Percentiles rank a stretch among this genome's conserved stretches.
These are phyloP conservation scores for Ficedula albicollis DNA, from an alignment of 2,797 vertebrate species.

Conservation along the genomic window DNA sequence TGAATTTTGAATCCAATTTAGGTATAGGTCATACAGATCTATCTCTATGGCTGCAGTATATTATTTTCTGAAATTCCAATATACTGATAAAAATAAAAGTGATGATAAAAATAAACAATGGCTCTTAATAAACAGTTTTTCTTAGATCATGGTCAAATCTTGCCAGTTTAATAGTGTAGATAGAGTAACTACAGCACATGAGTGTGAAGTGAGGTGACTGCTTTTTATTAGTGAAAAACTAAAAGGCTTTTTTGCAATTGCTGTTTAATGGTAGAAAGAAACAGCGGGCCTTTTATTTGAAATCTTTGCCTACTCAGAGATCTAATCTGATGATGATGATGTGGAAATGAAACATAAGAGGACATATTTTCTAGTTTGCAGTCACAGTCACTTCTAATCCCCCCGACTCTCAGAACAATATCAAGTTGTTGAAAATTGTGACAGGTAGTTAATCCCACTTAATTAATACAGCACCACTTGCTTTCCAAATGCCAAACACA, in stretches of 20 bases:
- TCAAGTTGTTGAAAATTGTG: slow-evolving; percentile 25
- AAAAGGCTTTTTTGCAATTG: not conserved
- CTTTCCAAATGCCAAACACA: not conserved
- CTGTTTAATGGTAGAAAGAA: not conserved
- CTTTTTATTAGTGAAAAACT: not conserved
- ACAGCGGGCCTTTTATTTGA: not conserved
- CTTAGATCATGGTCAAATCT: not conserved
- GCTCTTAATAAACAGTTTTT: not conserved
- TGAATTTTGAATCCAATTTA: slow-evolving; percentile 38
- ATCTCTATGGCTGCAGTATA: not conserved
- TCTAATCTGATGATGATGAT: not conserved
- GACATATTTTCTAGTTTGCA: not conserved
- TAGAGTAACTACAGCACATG: not conserved
- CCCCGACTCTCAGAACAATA: not conserved
- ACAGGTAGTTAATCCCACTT: slow-evolving; percentile 2
- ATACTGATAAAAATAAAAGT: slow-evolving; percentile 11
- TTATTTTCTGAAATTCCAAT: slow-evolving; percentile 43
- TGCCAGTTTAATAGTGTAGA: not conserved
- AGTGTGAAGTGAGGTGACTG: not conserved
- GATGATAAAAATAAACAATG: not conserved
- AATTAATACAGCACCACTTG: not conserved
- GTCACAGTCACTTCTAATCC: not conserved
- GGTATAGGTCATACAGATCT: not conserved
- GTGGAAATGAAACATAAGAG: not conserved
- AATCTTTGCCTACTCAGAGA: not conserved